Evolutionary conservation across 1,140 invertebrate species (phyloP), one percentile per base, ranked within the genome.

Genomic region (Coelopa frigida): DNA sequence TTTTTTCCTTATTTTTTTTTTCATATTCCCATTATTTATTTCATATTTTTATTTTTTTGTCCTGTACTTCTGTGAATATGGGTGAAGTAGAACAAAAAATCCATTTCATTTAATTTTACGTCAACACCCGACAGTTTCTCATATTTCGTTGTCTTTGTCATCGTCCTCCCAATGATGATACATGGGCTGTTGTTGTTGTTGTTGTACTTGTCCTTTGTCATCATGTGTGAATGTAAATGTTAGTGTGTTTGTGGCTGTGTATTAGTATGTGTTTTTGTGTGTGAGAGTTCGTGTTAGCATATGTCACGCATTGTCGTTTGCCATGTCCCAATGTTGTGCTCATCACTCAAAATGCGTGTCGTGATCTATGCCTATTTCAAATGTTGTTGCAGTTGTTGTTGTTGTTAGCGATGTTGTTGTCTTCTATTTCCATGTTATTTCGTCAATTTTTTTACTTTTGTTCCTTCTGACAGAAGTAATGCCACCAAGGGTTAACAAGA

Each of bases 301-400:
- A 44, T 44, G 29, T 33, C 31, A 27, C 5, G 11, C 40, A 43
- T 31, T 29, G 4, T 43, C 29, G 12, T 41, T 41, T 41, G 21
- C 14, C 24, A 27, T 41, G 39, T 41, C 39, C 23, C 15, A 41
- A 27, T 41, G 29, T 41, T 41, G 39, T 41, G 39, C 39, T 41
- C 39, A 41, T 41, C 39, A 41, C 23, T 41, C 39, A 41, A 22
- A 27, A n/a, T 12, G 18, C 2, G 38, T 17, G 15, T 40, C 26
- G 17, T 40, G 11, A 10, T 40, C 26, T 40, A n/a, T n/a, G 21
- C 14, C 27, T 26, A n/a, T 41, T 41, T 41, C 12, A 17, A n/a
- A 41, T 27, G 29, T 39, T 5, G 12, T 12, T 41, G 24, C 29
- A 7, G 7, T 5, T 24, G 17, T 0, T 24, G n/a, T 41, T 15